These are phyloP conservation scores for Agriopis aurantiaria DNA, from an alignment of 2,888 invertebrate species.

Conservation along the genomic window DNA sequence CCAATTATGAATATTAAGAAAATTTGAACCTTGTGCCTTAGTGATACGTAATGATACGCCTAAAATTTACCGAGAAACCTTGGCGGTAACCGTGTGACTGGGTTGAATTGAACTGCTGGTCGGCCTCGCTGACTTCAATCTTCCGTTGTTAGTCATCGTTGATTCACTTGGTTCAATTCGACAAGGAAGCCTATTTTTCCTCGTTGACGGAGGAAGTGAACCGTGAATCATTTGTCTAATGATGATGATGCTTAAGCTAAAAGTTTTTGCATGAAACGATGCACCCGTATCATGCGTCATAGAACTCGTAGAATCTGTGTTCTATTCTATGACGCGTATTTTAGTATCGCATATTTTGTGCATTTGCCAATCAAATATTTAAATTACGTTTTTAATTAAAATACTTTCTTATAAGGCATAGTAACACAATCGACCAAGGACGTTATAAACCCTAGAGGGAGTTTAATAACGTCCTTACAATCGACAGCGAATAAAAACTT, in stretches of 20 bases:
- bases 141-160: slow-evolving; percentile 65
- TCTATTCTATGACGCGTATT: too few species aligned
- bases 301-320: too few species aligned
- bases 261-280: not conserved
- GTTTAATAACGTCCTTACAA: too few species aligned
- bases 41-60: slow-evolving; percentile 32
- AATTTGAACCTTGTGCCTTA: slow-evolving; percentile 44
- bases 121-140: slow-evolving; percentile 53
- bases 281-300: too few species aligned
- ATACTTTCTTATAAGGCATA: too few species aligned
- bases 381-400: too few species aligned
- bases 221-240: slow-evolving; percentile 42
- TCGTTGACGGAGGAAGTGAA: slow-evolving; percentile 31
- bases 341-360: too few species aligned
- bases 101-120: slow-evolving; percentile 27
- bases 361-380: too few species aligned
- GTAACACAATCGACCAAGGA: too few species aligned
- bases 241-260: slow-evolving; percentile 21
- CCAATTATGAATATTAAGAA: slow-evolving; percentile 47
- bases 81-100: slow-evolving; percentile 39
- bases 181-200: slow-evolving; percentile 51
- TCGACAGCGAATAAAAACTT: too few species aligned
- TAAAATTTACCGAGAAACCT: slow-evolving; percentile 37
- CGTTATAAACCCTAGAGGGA: too few species aligned
- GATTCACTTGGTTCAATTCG: slow-evolving; percentile 63